Evolutionary conservation across 1,140 invertebrate genomes (phyloP).

Genomic region (Conopomorpha cramerella): DNA sequence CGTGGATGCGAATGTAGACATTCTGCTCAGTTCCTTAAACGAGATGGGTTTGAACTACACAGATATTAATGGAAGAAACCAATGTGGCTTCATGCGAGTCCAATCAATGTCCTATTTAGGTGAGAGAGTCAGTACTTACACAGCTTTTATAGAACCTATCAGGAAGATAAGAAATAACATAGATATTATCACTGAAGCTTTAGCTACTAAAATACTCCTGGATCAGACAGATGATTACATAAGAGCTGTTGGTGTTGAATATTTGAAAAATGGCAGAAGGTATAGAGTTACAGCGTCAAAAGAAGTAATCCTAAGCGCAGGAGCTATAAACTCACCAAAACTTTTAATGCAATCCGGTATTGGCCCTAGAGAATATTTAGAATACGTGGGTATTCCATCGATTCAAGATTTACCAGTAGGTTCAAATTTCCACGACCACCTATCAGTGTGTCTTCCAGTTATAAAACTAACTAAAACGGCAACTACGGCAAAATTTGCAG

Average conservation of each 20-base stretch:
- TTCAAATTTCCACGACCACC: constrained; percentile 72
- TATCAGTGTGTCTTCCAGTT: constrained; percentile 59
- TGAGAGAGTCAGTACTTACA: constrained; percentile 48
- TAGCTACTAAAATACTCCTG: constrained; percentile 56
- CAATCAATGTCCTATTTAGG: constrained; percentile 49
- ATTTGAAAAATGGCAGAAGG: constrained; percentile 36
- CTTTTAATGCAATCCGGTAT: constrained; percentile 55
- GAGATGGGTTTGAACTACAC: constrained; percentile 48
- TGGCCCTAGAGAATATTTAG: constrained; percentile 49
- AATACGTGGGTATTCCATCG: constrained; percentile 56
- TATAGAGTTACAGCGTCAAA: constrained; percentile 31
- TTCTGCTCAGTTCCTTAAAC: constrained; percentile 50
- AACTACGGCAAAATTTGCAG: constrained; percentile 47
- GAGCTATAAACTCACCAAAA: constrained; percentile 63
- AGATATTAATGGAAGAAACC: constrained; percentile 53
- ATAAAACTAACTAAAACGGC: constrained; percentile 61
- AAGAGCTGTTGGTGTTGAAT: constrained; percentile 37
- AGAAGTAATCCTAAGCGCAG: constrained; percentile 63
- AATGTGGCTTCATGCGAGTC: constrained; percentile 56
- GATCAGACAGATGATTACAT: constrained; percentile 18
- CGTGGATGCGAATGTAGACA: constrained; percentile 41
- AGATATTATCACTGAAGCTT: constrained; percentile 66
- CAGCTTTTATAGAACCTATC: constrained; percentile 38
- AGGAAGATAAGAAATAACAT: constrained; percentile 66
- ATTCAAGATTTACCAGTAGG: constrained; percentile 71